Conservation (phyloP, 2,113 vertebrate genomes). For the Anarrhichthys ocellatus region DNA sequence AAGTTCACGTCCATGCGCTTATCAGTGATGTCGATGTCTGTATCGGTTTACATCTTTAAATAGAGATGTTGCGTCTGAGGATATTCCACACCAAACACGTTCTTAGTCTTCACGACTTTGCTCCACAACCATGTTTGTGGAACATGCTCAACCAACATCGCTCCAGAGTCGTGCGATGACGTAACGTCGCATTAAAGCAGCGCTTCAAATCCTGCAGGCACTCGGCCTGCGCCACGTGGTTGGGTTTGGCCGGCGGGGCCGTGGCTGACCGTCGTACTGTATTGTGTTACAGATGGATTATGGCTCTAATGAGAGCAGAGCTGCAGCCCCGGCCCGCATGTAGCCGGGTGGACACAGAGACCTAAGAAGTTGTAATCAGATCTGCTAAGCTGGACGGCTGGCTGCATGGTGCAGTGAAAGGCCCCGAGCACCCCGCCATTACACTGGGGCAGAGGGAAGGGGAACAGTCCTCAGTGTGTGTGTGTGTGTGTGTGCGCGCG, state of each 20-base stretch:
- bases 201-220: conserved; percentile 30
- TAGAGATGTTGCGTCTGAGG: background rate
- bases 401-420: conserved; percentile 49
- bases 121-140: background rate
- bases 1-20: background rate
- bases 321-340: conserved; percentile 42
- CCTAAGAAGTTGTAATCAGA: conserved; percentile 76
- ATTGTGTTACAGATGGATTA: conserved; percentile 71
- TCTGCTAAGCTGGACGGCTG: conserved; percentile 64
- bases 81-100: background rate
- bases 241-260: background rate
- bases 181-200: conserved; percentile 36
- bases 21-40: background rate
- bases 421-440: conserved; percentile 30
- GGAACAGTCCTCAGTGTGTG: background rate
- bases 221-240: conserved; percentile 27
- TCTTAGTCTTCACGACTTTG: background rate
- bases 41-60: background rate
- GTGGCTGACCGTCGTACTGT: conserved; percentile 31
- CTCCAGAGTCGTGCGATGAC: conserved; percentile 12
- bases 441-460: conserved; percentile 20
- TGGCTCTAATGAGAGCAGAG: conserved; percentile 59
- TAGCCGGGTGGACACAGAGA: conserved; percentile 53
- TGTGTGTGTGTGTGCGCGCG: conserved; percentile 2
- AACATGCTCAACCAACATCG: background rate